Conservation (phyloP, 1,140 invertebrate genomes). For the Phocides pigmalion region DNA sequence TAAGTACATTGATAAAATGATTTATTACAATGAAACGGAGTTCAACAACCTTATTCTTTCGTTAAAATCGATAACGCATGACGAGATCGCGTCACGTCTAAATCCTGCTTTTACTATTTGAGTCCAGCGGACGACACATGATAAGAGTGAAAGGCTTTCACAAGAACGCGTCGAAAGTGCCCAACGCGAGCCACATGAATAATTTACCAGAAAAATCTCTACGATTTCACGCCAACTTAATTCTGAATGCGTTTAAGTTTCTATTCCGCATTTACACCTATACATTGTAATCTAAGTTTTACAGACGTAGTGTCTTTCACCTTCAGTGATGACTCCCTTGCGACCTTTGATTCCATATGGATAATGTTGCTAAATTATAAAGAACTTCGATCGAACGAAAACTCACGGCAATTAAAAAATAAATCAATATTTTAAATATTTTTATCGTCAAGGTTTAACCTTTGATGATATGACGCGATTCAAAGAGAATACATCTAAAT, state of each 20-base stretch:
- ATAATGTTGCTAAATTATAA: neutral
- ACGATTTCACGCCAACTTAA: conserved; percentile 79
- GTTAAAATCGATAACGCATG: conserved; percentile 10
- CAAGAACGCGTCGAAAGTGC: conserved; percentile 75
- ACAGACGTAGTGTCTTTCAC: neutral
- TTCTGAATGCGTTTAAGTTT: conserved; percentile 77
- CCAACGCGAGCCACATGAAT: conserved; percentile 77
- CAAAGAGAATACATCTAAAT: conserved; percentile 7
- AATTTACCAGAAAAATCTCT: conserved; percentile 82
- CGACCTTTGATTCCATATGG: neutral
- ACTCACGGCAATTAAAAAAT: too few species aligned
- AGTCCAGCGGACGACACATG: conserved; percentile 42
- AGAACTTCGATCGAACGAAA: neutral
- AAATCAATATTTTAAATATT: too few species aligned
- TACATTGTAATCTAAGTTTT: conserved; percentile 51
- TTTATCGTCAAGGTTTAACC: too few species aligned
- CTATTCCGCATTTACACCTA: conserved; percentile 73
- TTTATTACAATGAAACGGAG: neutral
- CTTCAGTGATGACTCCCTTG: conserved; percentile 5
- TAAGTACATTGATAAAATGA: neutral
- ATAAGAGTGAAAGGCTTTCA: conserved; percentile 82
- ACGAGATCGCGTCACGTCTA: conserved; percentile 26
- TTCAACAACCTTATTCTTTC: conserved; percentile 7
- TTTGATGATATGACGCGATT: too few species aligned
- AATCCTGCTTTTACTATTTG: conserved; percentile 35